A percentile compares a stretch with the other conserved stretches of the same genome.
Conservation (phyloP, 2,113 vertebrate genomes). For the Lepus timidus region DNA sequence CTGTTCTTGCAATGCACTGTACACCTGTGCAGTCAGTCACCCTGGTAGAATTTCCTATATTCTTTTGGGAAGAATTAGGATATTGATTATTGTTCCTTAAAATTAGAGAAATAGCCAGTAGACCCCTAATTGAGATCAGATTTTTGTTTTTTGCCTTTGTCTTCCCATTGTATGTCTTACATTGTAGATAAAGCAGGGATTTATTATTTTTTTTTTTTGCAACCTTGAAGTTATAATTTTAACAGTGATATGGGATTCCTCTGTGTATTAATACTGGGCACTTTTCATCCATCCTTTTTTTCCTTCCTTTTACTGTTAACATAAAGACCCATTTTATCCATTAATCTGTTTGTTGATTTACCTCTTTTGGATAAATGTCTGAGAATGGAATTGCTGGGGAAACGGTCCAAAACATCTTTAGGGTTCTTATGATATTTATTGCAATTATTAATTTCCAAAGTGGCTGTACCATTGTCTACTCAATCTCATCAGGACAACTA, state of each 20-base stretch:
- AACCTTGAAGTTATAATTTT: background rate
- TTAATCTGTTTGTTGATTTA: constrained; percentile 64
- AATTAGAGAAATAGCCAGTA: background rate
- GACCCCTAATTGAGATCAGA: background rate
- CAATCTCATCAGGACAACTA: background rate
- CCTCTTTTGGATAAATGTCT: constrained; percentile 63
- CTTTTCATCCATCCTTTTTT: background rate
- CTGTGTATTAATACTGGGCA: background rate
- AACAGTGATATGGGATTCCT: background rate
- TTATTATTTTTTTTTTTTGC: background rate
- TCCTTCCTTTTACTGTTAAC: background rate
- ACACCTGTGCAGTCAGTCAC: background rate
- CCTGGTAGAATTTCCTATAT: background rate
- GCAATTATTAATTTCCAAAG: constrained; percentile 67
- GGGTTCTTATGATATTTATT: constrained; percentile 56
- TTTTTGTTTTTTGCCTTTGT: background rate
- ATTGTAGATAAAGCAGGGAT: background rate
- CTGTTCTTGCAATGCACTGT: no score
- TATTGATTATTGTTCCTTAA: background rate
- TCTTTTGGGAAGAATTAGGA: background rate
- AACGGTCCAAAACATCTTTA: constrained; percentile 73
- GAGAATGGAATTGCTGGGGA: constrained; percentile 64
- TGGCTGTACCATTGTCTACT: constrained; percentile 14
- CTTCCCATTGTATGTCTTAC: background rate
- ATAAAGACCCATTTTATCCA: constrained; percentile 6